Percentiles rank a stretch among this genome's conserved stretches.
phyloP scores from a whole-genome alignment of 2,888 invertebrate species.

The Dolichopus griseipennis region DNA sequence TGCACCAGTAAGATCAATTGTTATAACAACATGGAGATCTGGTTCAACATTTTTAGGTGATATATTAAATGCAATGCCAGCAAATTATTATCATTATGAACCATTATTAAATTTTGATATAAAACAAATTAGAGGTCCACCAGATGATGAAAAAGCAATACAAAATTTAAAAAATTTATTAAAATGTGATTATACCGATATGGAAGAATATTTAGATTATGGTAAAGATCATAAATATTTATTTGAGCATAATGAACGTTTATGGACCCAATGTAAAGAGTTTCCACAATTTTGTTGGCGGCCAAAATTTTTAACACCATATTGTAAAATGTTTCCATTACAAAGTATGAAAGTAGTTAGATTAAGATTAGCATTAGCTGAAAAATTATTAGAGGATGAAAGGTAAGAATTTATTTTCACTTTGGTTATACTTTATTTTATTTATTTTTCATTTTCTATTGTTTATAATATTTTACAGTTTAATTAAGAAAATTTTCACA shows the following conservation, averaged over 20 bases:
- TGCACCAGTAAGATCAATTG: slow-evolving; percentile 62
- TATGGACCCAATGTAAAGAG: slow-evolving; percentile 70
- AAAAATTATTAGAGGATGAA: slow-evolving; percentile 60
- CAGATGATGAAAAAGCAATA: slow-evolving; percentile 58
- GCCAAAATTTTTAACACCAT: slow-evolving; percentile 61
- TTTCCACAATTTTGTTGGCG: slow-evolving; percentile 60
- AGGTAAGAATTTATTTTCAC: slow-evolving; percentile 48
- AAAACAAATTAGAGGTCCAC: slow-evolving; percentile 67
- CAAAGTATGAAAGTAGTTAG: slow-evolving; percentile 84
- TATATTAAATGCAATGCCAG: slow-evolving; percentile 72
- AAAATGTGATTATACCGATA: slow-evolving; percentile 64
- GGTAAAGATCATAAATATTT: slow-evolving; percentile 69
- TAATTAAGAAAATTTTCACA: too few relatives aligned
- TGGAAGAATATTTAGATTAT: slow-evolving; percentile 68
- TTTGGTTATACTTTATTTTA: too few relatives aligned
- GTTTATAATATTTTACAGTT: slow-evolving; percentile 13
- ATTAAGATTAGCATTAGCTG: slow-evolving; percentile 61
- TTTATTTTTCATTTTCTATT: too few relatives aligned
- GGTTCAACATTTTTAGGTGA: slow-evolving; percentile 87
- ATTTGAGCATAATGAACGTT: slow-evolving; percentile 73
- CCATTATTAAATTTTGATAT: slow-evolving; percentile 76
- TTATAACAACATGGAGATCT: slow-evolving; percentile 83
- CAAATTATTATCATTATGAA: slow-evolving; percentile 84
- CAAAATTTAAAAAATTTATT: slow-evolving; percentile 61
- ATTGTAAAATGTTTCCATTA: slow-evolving; percentile 78